These are phyloP conservation scores for Aphidius colemani DNA, from an alignment of 2,888 invertebrate species.

Conservation along the genomic window DNA sequence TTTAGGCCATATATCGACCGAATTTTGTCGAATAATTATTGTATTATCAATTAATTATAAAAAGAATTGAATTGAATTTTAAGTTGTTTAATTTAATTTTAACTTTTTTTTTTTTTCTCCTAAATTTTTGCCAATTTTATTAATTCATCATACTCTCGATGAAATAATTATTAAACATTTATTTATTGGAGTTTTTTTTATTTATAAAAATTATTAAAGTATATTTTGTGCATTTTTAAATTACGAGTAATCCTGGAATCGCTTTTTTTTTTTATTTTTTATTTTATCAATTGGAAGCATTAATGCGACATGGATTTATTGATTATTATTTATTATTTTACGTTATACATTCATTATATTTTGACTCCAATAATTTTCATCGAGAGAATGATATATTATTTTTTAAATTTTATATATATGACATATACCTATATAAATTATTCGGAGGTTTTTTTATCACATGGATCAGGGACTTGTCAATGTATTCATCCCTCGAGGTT, in stretches of 20 bases:
- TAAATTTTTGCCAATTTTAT: not conserved
- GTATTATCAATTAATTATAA: too few relatives aligned
- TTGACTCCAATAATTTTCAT: not conserved
- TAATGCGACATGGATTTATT: conserved; percentile 22
- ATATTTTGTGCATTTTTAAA: conserved; percentile 18
- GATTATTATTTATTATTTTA: conserved; percentile 11
- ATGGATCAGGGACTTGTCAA: not conserved
- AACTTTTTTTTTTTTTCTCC: too few relatives aligned
- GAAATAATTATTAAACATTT: too few relatives aligned
- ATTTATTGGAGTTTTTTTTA: not conserved
- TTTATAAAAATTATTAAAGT: conserved; percentile 3
- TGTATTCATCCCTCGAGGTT: not conserved
- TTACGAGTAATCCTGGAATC: conserved; percentile 18
- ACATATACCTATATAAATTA: too few relatives aligned
- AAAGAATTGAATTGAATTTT: too few relatives aligned
- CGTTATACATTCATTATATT: not conserved
- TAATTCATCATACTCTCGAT: too few relatives aligned
- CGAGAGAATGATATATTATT: conserved; percentile 7
- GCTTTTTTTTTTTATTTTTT: conserved; percentile 11
- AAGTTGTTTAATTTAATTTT: too few relatives aligned
- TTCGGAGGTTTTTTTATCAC: not conserved
- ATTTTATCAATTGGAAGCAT: conserved; percentile 21
- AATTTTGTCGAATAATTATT: not conserved
- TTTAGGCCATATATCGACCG: not conserved
- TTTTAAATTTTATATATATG: conserved; percentile 3